phyloP scores from a whole-genome alignment of 2,797 vertebrate genomes.

The Coregonus suidteri region DNA sequence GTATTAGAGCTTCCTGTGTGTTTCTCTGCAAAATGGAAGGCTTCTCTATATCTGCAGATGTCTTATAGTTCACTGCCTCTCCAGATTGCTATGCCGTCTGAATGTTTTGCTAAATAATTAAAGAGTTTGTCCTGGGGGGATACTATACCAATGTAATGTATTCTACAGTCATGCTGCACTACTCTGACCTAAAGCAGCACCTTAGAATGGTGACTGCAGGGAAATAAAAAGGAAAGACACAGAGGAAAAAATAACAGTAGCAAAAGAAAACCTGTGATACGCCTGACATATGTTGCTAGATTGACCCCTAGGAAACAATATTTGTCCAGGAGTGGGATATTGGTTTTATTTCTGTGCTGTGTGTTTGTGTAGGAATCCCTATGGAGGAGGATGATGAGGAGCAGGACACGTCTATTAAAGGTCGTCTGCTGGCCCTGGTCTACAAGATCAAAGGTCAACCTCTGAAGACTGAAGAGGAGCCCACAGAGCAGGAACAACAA shows the following conservation, averaged over 20 bases:
- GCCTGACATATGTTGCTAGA: conserved; percentile 1
- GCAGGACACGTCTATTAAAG: conserved; percentile 85
- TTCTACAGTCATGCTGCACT: conserved; percentile 20
- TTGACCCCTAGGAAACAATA: conserved; percentile 3
- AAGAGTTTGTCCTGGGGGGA: conserved; percentile 33
- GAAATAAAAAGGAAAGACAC: neutral
- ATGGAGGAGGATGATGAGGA: conserved; percentile 90
- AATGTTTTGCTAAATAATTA: conserved; percentile 70
- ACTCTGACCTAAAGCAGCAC: conserved; percentile 19
- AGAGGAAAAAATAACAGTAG: neutral
- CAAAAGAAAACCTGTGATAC: neutral
- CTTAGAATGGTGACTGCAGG: neutral
- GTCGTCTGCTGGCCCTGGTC: conserved; percentile 86
- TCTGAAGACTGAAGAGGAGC: conserved; percentile 80
- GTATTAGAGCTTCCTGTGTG: neutral
- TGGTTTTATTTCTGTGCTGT: neutral
- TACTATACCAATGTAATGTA: conserved; percentile 33
- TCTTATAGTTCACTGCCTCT: conserved; percentile 46
- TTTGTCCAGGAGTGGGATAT: neutral
- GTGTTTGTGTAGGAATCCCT: conserved; percentile 84
- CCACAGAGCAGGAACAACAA: conserved; percentile 80
- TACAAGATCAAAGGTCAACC: conserved; percentile 90
- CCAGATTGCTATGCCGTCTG: conserved; percentile 54
- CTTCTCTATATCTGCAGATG: conserved; percentile 22
- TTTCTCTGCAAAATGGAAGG: conserved; percentile 4